These are phyloP conservation scores for Tenthredo amoena DNA, from an alignment of 2,888 invertebrate genomes.

Conservation along the genomic window DNA sequence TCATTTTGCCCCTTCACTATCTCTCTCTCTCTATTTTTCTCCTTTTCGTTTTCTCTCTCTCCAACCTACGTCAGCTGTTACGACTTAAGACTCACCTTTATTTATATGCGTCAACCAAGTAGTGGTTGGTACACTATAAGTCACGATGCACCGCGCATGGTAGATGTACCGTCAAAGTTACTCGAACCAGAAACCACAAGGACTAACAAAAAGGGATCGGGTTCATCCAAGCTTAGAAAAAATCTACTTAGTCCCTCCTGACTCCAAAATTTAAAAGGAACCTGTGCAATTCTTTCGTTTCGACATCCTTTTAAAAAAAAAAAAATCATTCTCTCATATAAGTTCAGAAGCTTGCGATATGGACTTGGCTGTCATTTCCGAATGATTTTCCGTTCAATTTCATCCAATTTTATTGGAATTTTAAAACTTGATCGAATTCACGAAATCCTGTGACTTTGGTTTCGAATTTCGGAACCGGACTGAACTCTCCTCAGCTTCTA, in stretches of 20 bases:
- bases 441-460: background rate
- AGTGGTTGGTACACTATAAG: background rate
- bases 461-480: background rate
- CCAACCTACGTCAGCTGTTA: constrained; percentile 21
- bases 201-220: background rate
- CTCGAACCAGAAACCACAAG: background rate
- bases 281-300: background rate
- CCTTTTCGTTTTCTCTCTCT: constrained; percentile 42
- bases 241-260: background rate
- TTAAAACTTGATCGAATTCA: background rate
- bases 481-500: background rate
- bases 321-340: background rate
- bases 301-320: background rate
- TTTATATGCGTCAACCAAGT: constrained; percentile 16
- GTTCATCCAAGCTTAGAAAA: background rate
- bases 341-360: background rate
- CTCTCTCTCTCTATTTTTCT: background rate
- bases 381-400: too few species aligned
- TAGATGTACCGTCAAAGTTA: background rate
- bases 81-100: constrained; percentile 18
- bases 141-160: background rate
- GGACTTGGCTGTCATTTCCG: too few species aligned
- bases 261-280: background rate
- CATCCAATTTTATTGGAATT: background rate
- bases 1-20: constrained; percentile 30